Evolutionary conservation across 1,140 invertebrate species (phyloP).

Genomic region (Papilio polyxenes): DNA sequence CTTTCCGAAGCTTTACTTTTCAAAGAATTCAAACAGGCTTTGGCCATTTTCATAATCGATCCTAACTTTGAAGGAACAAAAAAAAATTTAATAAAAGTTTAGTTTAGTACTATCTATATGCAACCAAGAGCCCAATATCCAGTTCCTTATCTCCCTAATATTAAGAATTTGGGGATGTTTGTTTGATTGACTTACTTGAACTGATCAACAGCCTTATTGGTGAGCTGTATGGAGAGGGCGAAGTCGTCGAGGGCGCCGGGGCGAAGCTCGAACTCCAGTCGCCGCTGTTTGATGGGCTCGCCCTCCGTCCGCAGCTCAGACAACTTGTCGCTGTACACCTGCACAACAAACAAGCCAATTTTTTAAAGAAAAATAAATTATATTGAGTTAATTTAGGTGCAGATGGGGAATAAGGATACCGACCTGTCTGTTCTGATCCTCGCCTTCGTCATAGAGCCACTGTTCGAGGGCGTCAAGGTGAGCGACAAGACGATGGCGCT

Average conservation of each 20-base stretch:
- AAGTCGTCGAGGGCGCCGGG: constrained; percentile 89
- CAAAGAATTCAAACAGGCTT: too few species aligned
- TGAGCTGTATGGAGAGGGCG: constrained; percentile 85
- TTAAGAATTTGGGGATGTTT: too few species aligned
- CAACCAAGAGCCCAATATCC: too few species aligned
- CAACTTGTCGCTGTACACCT: constrained; percentile 83
- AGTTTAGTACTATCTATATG: too few species aligned
- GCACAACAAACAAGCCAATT: constrained; percentile 37
- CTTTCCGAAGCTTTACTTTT: too few species aligned
- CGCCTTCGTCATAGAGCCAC: constrained; percentile 97
- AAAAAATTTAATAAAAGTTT: too few species aligned
- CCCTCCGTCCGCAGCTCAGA: constrained; percentile 84
- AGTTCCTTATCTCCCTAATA: too few species aligned
- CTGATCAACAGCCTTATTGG: constrained; percentile 87
- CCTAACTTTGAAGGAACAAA: too few species aligned
- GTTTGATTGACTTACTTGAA: constrained; percentile 76
- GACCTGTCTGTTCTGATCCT: constrained; percentile 93
- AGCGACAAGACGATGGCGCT: constrained; percentile 84
- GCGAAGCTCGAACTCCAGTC: constrained; percentile 88
- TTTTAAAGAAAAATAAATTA: too few species aligned
- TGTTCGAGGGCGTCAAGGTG: constrained; percentile 93
- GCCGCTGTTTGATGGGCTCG: constrained; percentile 91
- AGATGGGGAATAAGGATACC: neutral
- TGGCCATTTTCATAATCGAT: too few species aligned
- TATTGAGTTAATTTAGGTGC: too few species aligned